A percentile compares a stretch with the other conserved stretches of the same genome.
Evolutionary conservation across 2,797 vertebrate species (phyloP).

Genomic region (Tauraco hartlaubi): DNA sequence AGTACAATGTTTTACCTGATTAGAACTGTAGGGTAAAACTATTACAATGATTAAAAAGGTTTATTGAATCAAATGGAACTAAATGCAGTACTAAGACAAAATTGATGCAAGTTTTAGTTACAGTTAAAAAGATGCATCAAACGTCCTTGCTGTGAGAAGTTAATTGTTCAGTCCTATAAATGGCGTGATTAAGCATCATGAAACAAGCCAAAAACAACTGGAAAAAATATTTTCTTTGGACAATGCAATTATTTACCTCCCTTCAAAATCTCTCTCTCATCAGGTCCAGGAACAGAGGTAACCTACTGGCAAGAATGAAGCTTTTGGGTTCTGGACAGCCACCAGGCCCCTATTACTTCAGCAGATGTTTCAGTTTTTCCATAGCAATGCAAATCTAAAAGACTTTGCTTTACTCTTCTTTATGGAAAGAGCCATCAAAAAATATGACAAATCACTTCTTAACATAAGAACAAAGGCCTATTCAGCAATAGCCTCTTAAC

Average conservation of each 20-base stretch:
- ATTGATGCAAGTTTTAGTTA: conserved; percentile 5
- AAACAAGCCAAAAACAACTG: not conserved
- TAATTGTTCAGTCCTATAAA: not conserved
- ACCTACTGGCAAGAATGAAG: not conserved
- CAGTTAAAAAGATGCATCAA: conserved; percentile 4
- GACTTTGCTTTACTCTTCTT: not conserved
- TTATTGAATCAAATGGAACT: conserved; percentile 3
- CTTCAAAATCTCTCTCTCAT: not conserved
- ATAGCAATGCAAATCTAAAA: not conserved
- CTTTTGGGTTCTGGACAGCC: not conserved
- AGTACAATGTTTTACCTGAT: conserved; percentile 4
- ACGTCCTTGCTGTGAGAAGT: not conserved
- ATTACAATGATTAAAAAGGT: not conserved
- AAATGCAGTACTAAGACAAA: conserved; percentile 12
- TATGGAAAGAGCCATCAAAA: conserved; percentile 44
- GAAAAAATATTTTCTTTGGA: not conserved
- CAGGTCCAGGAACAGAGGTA: not conserved
- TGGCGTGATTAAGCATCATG: not conserved
- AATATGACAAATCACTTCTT: conserved; percentile 48
- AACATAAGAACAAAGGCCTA: not conserved
- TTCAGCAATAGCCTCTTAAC: conserved; percentile 26
- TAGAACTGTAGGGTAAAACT: not conserved
- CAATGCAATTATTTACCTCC: not conserved
- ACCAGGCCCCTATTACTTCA: not conserved
- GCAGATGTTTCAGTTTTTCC: not conserved